Evolutionary conservation across 2,888 invertebrate species (phyloP).

Genomic region (Agrypnus murinus): DNA sequence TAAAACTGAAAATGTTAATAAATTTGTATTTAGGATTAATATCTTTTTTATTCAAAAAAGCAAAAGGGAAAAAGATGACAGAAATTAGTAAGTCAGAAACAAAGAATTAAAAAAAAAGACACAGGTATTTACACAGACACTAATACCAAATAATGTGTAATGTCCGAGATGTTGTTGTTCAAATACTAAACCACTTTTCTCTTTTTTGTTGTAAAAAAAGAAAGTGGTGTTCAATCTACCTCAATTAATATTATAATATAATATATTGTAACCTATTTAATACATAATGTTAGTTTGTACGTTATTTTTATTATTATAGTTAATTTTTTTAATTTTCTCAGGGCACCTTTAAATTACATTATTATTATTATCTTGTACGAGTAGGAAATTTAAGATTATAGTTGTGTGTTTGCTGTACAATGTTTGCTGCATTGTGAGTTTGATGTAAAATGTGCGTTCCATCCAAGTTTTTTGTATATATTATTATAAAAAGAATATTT

Average conservation of each 20-base stretch:
- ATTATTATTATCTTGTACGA: conserved; percentile 51
- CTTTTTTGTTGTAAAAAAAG: conserved; percentile 8
- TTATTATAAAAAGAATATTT: too few relatives aligned
- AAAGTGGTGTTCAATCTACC: conserved; percentile 64
- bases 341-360: conserved; percentile 61
- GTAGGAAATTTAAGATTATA: conserved; percentile 47
- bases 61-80: background rate
- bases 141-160: conserved; percentile 47
- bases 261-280: conserved; percentile 57
- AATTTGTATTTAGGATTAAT: too few relatives aligned
- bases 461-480: conserved; percentile 57
- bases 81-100: conserved; percentile 12
- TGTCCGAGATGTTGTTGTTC: conserved; percentile 60
- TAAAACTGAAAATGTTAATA: too few relatives aligned
- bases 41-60: conserved; percentile 10
- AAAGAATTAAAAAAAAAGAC: too few relatives aligned
- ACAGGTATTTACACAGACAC: conserved; percentile 37
- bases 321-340: conserved; percentile 65
- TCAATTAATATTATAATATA: conserved; percentile 64
- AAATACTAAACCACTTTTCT: conserved; percentile 62
- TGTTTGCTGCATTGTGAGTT: conserved; percentile 55
- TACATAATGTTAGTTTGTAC: conserved; percentile 60
- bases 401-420: conserved; percentile 48
- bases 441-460: conserved; percentile 58
- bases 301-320: conserved; percentile 58